Evolutionary conservation across 2,113 vertebrate species (phyloP).

Genomic region (Xenus cinereus): DNA sequence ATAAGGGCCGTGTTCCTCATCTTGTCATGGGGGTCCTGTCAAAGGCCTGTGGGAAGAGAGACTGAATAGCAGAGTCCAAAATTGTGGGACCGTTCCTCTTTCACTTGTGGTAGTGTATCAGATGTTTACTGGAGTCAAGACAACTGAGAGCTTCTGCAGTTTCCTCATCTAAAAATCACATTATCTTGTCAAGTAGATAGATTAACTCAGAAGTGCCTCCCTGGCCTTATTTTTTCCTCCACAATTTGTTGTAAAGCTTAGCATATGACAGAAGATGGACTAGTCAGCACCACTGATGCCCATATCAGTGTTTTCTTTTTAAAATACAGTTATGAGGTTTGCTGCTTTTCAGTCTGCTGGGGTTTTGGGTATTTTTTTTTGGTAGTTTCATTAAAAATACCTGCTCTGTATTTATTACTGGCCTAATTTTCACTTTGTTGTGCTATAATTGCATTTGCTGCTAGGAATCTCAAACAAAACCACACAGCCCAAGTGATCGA

Average conservation of each 20-base stretch:
- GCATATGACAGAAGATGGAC: background rate
- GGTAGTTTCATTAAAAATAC: background rate
- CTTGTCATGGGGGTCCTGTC: background rate
- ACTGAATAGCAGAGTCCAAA: background rate
- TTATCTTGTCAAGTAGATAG: background rate
- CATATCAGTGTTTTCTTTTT: background rate
- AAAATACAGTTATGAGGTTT: background rate
- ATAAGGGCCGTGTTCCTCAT: background rate
- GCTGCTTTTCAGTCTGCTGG: background rate
- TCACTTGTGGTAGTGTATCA: background rate
- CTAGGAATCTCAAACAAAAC: background rate
- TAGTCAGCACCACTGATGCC: background rate
- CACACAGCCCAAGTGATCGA: background rate
- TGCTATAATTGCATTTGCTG: background rate
- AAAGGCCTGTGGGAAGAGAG: background rate
- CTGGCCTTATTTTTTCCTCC: background rate
- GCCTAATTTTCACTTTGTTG: background rate
- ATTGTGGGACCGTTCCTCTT: background rate
- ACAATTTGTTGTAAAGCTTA: background rate
- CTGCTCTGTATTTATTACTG: background rate
- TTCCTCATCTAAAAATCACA: background rate
- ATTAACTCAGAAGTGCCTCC: background rate
- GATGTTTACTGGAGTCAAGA: background rate
- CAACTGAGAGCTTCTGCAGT: background rate
- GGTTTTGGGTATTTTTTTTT: background rate